Evolutionary conservation across 2,888 invertebrate species (phyloP).

Genomic region (Anorthoa munda): DNA sequence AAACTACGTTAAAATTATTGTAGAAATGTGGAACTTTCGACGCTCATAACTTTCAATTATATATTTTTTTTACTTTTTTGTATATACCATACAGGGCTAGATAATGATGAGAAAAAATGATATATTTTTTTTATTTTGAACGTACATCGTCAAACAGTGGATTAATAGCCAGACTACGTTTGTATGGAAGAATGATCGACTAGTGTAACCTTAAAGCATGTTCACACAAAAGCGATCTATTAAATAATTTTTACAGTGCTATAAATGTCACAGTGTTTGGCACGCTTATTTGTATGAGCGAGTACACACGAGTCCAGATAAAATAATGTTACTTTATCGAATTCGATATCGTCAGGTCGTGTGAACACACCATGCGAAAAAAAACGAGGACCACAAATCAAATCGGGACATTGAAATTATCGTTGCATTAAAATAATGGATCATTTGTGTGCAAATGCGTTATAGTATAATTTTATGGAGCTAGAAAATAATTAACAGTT

Average conservation of each 20-base stretch:
- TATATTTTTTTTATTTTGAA: no score
- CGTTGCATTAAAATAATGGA: conserved; percentile 10
- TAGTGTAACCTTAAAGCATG: no score
- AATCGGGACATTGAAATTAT: conserved; percentile 27
- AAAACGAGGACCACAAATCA: conserved; percentile 21
- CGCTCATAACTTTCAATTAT: no score
- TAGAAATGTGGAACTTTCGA: no score
- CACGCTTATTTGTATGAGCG: conserved; percentile 17
- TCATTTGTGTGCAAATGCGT: background rate
- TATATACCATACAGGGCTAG: no score
- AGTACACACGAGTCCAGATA: conserved; percentile 3
- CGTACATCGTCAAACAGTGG: no score
- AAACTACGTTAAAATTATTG: no score
- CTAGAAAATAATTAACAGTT: background rate
- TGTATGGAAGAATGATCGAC: no score
- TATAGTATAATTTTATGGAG: background rate
- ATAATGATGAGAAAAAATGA: no score
- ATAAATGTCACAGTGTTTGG: conserved; percentile 9
- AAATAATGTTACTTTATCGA: conserved; percentile 30
- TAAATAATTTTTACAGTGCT: conserved; percentile 9
- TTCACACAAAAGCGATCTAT: background rate
- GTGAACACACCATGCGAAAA: conserved; percentile 12
- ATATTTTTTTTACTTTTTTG: no score
- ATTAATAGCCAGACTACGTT: no score
- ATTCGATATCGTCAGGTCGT: conserved; percentile 6